Evolutionary conservation across 2,113 vertebrate genomes (phyloP), one percentile per base, ranked within the genome.

Genomic region (Ciconia stormi): DNA sequence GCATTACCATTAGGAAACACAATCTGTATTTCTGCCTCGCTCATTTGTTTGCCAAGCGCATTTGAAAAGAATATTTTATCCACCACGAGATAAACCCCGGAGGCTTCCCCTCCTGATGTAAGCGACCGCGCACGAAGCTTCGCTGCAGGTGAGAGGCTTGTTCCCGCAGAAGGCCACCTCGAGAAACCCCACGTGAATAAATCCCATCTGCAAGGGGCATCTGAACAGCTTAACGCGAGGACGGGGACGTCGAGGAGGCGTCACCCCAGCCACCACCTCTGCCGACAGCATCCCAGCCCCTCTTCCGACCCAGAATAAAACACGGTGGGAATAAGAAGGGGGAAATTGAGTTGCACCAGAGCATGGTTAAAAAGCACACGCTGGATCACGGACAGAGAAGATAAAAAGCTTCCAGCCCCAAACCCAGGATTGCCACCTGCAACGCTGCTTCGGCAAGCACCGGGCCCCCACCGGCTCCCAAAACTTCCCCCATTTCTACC

Each of bases 381-480:
- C 16, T 67, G 53, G 72, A 42, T 49, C 32, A 47, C 1, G 26
- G 84, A 21, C 14, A 50, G 56, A 26, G 13, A 23, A 42, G 65
- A 40, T 6, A 40, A 6, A 40, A 56, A 17, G 8, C 11, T 34
- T 76, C 26, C 76, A 77, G 42, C 13, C 56, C 50, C 32, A 70
- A 49, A 79, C 1, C 25, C 9, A 0, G 1, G 42, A 56, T 52
- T 50, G 65, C 44, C 66, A 58, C 59, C 73, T 62, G 63, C 2
- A 3, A 14, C 0, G 0, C 26, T 2, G 5, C 49, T 47, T 14
- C 49, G n/a, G 72, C 0, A 3, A 69, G 7, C 0, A 3, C 36
- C 1, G 0, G 42, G 36, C 34, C 59, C 66, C 70, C 61, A 26
- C 56, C 72, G 50, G 69, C 0, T 2, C 55, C 81, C 30, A 36